phyloP scores from a whole-genome alignment of 2,113 vertebrate species.

The Rhea pennata region DNA sequence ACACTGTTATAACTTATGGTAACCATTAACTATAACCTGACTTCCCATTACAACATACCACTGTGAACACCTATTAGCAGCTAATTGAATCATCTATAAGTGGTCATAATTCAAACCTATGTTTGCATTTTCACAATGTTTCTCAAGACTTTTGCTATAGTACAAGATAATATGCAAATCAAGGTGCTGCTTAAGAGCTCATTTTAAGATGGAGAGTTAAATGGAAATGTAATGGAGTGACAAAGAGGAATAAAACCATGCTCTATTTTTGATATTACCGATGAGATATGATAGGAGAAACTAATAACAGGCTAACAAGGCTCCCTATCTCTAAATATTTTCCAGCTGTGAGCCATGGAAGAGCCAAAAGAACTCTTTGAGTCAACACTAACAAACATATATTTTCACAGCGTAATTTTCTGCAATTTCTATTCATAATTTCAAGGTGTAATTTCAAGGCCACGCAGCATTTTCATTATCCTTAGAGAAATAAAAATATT shows the following conservation, averaged over 20 bases:
- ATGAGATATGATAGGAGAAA: conserved; percentile 61
- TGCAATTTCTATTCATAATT: conserved; percentile 18
- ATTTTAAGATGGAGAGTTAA: not conserved
- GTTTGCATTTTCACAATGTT: not conserved
- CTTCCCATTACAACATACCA: conserved; percentile 57
- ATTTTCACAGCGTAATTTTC: not conserved
- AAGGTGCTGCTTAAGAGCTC: not conserved
- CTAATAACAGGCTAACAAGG: conserved; percentile 33
- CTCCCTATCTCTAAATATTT: conserved; percentile 55
- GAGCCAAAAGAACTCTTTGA: conserved; percentile 37
- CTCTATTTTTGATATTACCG: conserved; percentile 52
- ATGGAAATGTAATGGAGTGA: conserved; percentile 27
- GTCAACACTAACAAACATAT: conserved; percentile 42
- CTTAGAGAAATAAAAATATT: conserved; percentile 11
- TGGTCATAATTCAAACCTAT: conserved; percentile 30
- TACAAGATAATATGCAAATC: conserved; percentile 24
- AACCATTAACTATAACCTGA: conserved; percentile 69
- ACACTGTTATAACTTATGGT: conserved; percentile 57
- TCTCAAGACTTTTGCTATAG: not conserved
- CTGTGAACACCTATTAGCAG: conserved; percentile 56
- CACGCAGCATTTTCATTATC: not conserved
- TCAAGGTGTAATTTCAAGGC: not conserved
- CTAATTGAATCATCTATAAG: conserved; percentile 62
- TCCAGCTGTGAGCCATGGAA: conserved; percentile 56
- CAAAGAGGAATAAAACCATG: conserved; percentile 34